phyloP scores from a whole-genome alignment of 30 jellyfish, hydroid and myxozoan species.

The Pseudorhiza aurosa region DNA sequence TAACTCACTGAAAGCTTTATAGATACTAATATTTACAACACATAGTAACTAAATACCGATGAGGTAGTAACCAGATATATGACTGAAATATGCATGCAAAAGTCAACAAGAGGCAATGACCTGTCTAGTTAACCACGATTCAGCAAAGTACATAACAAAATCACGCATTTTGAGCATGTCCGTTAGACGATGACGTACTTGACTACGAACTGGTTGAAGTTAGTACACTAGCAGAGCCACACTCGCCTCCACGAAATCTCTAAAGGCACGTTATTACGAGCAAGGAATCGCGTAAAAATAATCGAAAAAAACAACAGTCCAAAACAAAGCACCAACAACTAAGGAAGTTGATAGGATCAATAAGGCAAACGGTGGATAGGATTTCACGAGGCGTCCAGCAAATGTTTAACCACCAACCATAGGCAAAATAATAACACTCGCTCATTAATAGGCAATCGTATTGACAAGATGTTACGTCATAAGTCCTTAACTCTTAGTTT shows the following conservation, averaged over 20 bases:
- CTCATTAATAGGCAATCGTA: too few species aligned
- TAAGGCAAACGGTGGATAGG: conserved; percentile 9
- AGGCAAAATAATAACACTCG: background rate
- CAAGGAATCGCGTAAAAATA: background rate
- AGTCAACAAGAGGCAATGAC: background rate
- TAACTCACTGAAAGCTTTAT: too few species aligned
- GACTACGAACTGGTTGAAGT: too few species aligned
- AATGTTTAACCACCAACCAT: background rate
- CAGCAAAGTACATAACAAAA: conserved; percentile 37
- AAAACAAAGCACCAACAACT: background rate
- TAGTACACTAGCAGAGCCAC: too few species aligned
- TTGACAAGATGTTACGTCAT: too few species aligned
- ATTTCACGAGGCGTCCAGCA: background rate
- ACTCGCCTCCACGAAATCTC: too few species aligned
- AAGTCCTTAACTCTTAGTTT: too few species aligned
- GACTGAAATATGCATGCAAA: too few species aligned
- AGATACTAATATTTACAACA: too few species aligned
- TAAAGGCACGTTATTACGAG: background rate
- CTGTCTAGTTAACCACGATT: conserved; percentile 58
- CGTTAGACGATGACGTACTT: background rate
- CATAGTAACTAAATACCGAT: too few species aligned
- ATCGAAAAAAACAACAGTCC: background rate
- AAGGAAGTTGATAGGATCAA: conserved; percentile 18
- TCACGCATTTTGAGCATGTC: conserved; percentile 41
- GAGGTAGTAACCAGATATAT: background rate